These are phyloP conservation scores for Drosophila sproati DNA, from an alignment of 1,140 invertebrate genomes.

Conservation along the genomic window DNA sequence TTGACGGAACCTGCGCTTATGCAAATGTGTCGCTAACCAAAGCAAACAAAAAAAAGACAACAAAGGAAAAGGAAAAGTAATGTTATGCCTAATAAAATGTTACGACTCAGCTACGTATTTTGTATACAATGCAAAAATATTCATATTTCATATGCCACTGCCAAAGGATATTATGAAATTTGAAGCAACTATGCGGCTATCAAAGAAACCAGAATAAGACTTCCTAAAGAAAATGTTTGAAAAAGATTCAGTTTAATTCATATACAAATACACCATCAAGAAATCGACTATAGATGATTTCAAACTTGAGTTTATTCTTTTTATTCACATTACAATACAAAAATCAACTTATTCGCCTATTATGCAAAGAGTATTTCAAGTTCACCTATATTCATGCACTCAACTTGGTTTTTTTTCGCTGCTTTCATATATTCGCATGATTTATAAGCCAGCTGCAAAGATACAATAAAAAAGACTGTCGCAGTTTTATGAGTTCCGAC, in stretches of 20 bases:
- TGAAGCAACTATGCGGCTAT: background rate
- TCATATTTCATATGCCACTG: background rate
- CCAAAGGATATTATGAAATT: background rate
- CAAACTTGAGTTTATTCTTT: too few species aligned
- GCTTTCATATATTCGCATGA: constrained; percentile 65
- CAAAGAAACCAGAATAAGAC: too few species aligned
- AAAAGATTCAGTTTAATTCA: too few species aligned
- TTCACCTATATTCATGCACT: background rate
- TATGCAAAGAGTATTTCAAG: constrained; percentile 1
- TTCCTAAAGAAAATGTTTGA: too few species aligned
- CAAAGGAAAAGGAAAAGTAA: constrained; percentile 29
- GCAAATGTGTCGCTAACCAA: constrained; percentile 58
- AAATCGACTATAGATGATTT: too few species aligned
- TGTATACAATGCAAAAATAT: constrained; percentile 56
- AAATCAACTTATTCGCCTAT: background rate
- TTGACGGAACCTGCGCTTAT: constrained; percentile 57
- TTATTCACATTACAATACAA: too few species aligned
- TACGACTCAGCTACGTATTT: constrained; percentile 47
- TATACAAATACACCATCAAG: too few species aligned
- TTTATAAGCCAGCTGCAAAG: constrained; percentile 62
- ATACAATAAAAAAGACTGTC: constrained; percentile 78
- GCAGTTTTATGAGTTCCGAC: constrained; percentile 64
- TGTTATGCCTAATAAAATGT: constrained; percentile 73
- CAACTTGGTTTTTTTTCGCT: constrained; percentile 21
- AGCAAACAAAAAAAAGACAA: constrained; percentile 8